Evolutionary conservation across 2,113 vertebrate species (phyloP).

Genomic region (Actenoides hombroni): DNA sequence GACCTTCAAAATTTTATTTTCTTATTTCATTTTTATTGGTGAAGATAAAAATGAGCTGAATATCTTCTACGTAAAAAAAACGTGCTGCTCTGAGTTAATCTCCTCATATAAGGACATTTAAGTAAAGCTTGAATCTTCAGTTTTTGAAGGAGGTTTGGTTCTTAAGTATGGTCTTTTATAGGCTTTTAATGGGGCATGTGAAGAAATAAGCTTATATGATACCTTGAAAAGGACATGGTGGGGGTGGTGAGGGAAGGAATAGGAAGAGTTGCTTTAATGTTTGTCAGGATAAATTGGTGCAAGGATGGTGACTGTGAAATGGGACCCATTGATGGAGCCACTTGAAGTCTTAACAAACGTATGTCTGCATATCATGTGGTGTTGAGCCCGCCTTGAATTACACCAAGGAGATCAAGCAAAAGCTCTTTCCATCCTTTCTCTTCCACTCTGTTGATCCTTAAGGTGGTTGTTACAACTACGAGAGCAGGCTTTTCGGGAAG

Average conservation of each 20-base stretch:
- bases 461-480: fast-evolving
- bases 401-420: not conserved
- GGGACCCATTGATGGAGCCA: not conserved
- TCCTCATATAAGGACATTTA: not conserved
- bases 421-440: not conserved
- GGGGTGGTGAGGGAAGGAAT: not conserved
- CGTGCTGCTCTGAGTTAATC: not conserved
- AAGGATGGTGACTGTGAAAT: not conserved
- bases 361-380: not conserved
- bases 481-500: not conserved
- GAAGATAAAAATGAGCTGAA: slow-evolving; percentile 49
- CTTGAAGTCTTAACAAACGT: not conserved
- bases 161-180: not conserved
- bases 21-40: slow-evolving; percentile 69
- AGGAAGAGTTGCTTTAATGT: not conserved
- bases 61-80: not conserved
- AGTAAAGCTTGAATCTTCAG: not conserved
- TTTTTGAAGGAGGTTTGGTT: not conserved
- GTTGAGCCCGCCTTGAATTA: not conserved
- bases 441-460: not conserved
- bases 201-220: not conserved
- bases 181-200: not conserved
- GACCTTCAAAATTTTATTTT: slow-evolving; percentile 69
- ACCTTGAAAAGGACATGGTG: not conserved
- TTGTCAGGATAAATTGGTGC: not conserved